Evolutionary conservation across 2,888 invertebrate species (phyloP), one percentile per base, ranked within the genome.

Genomic region (Nebria salina): DNA sequence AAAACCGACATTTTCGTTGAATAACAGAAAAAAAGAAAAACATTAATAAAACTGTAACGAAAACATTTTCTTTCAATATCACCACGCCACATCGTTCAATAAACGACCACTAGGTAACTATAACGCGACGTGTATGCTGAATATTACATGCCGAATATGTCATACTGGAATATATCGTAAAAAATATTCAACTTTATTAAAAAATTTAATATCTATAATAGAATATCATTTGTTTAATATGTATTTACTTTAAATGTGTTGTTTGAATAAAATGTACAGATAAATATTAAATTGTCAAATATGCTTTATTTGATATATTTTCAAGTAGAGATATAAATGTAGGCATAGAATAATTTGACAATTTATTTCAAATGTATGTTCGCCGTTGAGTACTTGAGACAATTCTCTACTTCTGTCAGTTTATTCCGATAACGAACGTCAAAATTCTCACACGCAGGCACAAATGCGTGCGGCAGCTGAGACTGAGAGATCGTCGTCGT

Each of bases 41-140:
- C 72, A 77, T 77, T 77, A 77, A 77, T 77, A 77, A 54, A 77
- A n/a, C 34, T 25, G 54, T 11, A 64, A 34, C 25, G 26, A 72
- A 77, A 77, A 77, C 77, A 77, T 77, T 77, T 26, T 77, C 77
- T 77, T 77, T 77, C 72, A 77, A 77, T 77, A 77, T 77, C 76
- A 26, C 54, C 54, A 43, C 54, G 54, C 54, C 1, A 13, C 13
- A 42, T 54, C 13, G 75, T 13, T 66, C 66, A 66, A 66, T 66
- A 66, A 25, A 66, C 25, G 66, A n/a, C 25, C 66, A 13, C 54
- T 54, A 54, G 54, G 54, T 54, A 7, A 13, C 13, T 8, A 13
- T 13, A 8, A 11, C 54, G 6, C 54, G 54, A 3, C 54, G 13
- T 54, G 13, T 54, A 13, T 13, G 54, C 54, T 54, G 54, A 54